Evolutionary conservation across 2,797 vertebrate species (phyloP).

Genomic region (Phylloscopus collybita): DNA sequence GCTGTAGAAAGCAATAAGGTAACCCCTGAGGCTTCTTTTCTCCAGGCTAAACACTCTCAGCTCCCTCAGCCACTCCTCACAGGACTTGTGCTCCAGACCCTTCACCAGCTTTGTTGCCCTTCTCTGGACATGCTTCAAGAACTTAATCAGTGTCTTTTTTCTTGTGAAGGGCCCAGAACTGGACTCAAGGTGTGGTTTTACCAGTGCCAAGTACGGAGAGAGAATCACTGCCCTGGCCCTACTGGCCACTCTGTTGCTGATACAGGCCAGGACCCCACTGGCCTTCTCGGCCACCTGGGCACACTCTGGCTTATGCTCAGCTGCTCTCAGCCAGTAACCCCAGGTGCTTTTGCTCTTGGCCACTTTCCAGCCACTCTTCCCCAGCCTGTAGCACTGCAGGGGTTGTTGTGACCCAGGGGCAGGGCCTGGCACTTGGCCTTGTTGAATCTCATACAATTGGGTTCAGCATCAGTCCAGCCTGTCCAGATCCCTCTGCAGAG

Average conservation of each 20-base stretch:
- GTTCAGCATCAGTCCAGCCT: background rate
- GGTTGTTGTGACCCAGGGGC: background rate
- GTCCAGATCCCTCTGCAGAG: background rate
- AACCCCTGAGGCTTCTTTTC: background rate
- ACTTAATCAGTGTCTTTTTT: background rate
- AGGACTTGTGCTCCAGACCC: background rate
- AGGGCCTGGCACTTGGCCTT: background rate
- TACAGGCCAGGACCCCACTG: background rate
- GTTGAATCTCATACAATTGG: background rate
- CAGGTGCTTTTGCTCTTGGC: fast-evolving
- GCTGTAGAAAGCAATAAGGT: background rate
- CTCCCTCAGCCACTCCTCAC: fast-evolving
- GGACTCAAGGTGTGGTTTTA: background rate
- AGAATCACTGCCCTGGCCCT: fast-evolving
- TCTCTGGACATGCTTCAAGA: background rate
- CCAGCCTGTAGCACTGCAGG: background rate
- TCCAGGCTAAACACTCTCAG: background rate
- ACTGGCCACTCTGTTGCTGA: background rate
- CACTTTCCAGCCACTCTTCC: background rate
- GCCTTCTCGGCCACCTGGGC: background rate
- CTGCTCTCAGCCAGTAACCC: fast-evolving
- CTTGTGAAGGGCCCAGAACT: background rate
- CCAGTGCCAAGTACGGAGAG: too few species aligned
- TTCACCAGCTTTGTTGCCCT: background rate
- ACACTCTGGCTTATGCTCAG: background rate